phyloP scores from a whole-genome alignment of 2,888 invertebrate genomes.

The Acanthosepion pharaonis region DNA sequence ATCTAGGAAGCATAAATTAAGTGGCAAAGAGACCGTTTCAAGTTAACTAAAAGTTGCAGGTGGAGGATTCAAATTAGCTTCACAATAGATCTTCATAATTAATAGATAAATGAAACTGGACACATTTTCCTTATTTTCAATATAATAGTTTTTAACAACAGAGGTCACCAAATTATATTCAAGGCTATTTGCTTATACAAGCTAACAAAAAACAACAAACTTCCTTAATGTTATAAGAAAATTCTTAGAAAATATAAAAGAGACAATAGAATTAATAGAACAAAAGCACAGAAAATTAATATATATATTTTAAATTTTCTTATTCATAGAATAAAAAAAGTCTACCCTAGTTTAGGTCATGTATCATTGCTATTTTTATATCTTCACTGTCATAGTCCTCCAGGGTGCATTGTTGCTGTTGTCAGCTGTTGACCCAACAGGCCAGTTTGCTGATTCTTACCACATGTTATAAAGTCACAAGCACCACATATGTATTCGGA shows the following conservation, averaged over 20 bases:
- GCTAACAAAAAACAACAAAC: neutral
- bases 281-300: neutral
- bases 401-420: neutral
- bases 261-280: neutral
- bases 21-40: slow-evolving; percentile 17
- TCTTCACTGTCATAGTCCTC: neutral
- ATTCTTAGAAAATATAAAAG: neutral
- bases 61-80: neutral
- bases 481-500: neutral
- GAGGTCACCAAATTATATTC: slow-evolving; percentile 4
- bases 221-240: neutral
- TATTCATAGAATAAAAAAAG: neutral
- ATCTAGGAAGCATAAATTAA: neutral
- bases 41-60: neutral
- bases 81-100: neutral
- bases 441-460: neutral
- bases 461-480: neutral
- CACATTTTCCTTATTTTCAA: neutral
- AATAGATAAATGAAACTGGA: neutral
- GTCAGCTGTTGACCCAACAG: neutral
- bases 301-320: neutral
- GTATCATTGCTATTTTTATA: neutral
- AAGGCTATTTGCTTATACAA: neutral
- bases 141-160: neutral
- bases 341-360: slow-evolving; percentile 17